A percentile compares a stretch with the other conserved stretches of the same genome.
Conservation (phyloP, 1,140 invertebrate genomes). For the Epicauta chinensis region DNA sequence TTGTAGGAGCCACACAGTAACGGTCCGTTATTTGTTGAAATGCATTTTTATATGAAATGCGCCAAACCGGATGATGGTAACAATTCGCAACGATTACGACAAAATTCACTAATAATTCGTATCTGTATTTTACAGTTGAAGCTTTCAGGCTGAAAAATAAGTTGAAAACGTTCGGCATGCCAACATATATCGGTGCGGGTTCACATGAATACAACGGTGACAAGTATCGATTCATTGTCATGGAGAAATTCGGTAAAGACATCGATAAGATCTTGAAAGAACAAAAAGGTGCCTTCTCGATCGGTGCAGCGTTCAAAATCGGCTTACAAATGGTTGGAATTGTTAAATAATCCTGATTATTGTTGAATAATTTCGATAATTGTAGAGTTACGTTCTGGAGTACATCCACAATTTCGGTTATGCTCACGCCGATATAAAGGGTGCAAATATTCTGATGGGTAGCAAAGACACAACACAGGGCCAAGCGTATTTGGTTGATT, state of each 20-base stretch:
- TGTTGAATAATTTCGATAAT: conserved; percentile 9
- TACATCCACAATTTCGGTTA: conserved; percentile 83
- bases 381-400: conserved; percentile 73
- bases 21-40: conserved; percentile 92
- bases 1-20: conserved; percentile 83
- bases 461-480: conserved; percentile 43
- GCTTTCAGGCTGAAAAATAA: conserved; percentile 67
- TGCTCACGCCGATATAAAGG: conserved; percentile 90
- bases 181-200: conserved; percentile 75
- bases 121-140: conserved; percentile 63
- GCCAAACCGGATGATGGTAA: conserved; percentile 72
- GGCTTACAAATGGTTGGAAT: conserved; percentile 63
- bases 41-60: conserved; percentile 88
- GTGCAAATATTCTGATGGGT: conserved; percentile 73
- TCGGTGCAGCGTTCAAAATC: conserved; percentile 69
- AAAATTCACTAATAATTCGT: no score
- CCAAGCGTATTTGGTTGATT: conserved; percentile 89
- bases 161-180: conserved; percentile 77
- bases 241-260: conserved; percentile 87
- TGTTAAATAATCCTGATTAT: conserved; percentile 50
- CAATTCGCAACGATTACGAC: not conserved
- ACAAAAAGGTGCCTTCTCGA: conserved; percentile 62
- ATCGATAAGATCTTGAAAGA: conserved; percentile 74
- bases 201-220: conserved; percentile 66
- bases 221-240: conserved; percentile 86